These are phyloP conservation scores for Mesochorus sp. DNA, from an alignment of 2,888 invertebrate species.

Conservation along the genomic window DNA sequence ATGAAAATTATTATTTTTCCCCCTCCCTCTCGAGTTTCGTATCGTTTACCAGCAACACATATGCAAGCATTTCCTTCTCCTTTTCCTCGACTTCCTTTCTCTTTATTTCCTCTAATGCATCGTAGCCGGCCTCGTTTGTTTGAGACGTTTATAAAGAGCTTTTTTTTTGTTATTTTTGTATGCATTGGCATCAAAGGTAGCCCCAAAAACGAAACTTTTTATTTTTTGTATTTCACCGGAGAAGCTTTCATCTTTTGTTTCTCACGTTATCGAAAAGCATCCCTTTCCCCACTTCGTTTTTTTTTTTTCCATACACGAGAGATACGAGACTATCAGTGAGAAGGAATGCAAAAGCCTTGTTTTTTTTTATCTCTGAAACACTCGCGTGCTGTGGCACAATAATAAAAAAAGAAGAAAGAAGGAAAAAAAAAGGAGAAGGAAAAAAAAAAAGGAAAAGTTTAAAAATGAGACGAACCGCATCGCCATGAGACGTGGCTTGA, in stretches of 20 bases:
- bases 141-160: slow-evolving; percentile 10
- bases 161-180: slow-evolving; percentile 25
- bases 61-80: slow-evolving; percentile 20
- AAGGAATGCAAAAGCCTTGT: background rate
- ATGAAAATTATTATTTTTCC: background rate
- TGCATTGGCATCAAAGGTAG: slow-evolving; percentile 36
- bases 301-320: no score
- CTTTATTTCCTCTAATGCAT: slow-evolving; percentile 46
- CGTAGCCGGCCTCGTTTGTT: slow-evolving; percentile 36
- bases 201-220: slow-evolving; percentile 8
- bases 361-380: background rate
- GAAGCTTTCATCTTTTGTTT: slow-evolving; percentile 58
- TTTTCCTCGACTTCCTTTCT: slow-evolving; percentile 18
- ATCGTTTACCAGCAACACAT: background rate
- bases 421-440: no score
- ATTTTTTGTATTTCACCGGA: no score
- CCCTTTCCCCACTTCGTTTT: no score
- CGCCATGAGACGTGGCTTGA: slow-evolving; percentile 34
- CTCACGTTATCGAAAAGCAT: slow-evolving; percentile 52
- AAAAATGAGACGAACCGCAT: slow-evolving; percentile 14
- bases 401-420: background rate
- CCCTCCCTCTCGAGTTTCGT: background rate
- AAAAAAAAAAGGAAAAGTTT: background rate
- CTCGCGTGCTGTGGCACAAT: no score
- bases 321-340: slow-evolving; percentile 9